Evolutionary conservation across 2,888 invertebrate genomes (phyloP).

Genomic region (Folsomia candida): DNA sequence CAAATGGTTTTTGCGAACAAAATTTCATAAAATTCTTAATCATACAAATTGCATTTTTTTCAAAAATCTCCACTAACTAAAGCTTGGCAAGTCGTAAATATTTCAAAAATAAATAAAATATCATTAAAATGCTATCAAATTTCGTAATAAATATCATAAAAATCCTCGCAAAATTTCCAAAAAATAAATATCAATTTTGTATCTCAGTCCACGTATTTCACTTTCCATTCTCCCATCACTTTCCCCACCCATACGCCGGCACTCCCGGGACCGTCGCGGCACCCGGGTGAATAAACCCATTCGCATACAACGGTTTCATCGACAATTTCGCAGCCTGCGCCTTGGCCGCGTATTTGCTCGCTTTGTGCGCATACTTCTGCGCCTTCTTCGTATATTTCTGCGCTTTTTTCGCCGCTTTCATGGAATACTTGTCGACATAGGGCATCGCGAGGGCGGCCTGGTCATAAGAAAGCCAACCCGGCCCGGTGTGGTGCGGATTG

Average conservation of each 20-base stretch:
- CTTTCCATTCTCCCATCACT: not conserved
- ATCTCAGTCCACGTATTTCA: not conserved
- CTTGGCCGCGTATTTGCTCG: slow-evolving; percentile 10
- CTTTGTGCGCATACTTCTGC: slow-evolving; percentile 9
- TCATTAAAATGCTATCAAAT: too few species aligned
- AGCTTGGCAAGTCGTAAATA: too few species aligned
- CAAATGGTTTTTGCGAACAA: too few species aligned
- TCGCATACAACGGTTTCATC: slow-evolving; percentile 2
- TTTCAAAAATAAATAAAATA: too few species aligned
- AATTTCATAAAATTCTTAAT: too few species aligned
- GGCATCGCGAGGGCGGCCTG: slow-evolving; percentile 4
- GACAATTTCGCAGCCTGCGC: slow-evolving; percentile 5
- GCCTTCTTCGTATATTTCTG: slow-evolving; percentile 11
- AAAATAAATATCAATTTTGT: not conserved
- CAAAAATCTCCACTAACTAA: too few species aligned
- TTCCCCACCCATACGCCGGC: slow-evolving; percentile 1
- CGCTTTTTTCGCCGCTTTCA: slow-evolving; percentile 9
- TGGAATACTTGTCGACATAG: not conserved
- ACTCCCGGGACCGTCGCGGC: not conserved
- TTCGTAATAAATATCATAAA: too few species aligned
- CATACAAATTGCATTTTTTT: too few species aligned
- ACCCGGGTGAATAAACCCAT: slow-evolving; percentile 1
- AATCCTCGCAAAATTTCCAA: too few species aligned
- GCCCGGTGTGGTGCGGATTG: not conserved
- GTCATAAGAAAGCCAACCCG: slow-evolving; percentile 10